phyloP scores from a whole-genome alignment of 2,888 invertebrate species.

The Agelastica alni region DNA sequence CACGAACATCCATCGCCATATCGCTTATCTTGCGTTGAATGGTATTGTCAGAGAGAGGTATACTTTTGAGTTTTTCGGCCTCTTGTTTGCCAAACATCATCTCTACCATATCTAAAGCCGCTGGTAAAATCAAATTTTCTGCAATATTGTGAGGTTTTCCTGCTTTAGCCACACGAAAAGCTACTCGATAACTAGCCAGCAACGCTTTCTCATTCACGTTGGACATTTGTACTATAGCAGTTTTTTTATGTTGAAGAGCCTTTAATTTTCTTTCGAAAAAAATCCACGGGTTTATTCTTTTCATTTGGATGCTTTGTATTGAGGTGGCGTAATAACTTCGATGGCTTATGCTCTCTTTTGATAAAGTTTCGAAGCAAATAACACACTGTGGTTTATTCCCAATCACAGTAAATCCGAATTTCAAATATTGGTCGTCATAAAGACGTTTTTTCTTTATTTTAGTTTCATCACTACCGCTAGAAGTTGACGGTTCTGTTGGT shows the following conservation, averaged over 20 bases:
- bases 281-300: constrained; percentile 10
- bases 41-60: too few relatives aligned
- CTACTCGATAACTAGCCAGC: constrained; percentile 30
- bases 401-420: background rate
- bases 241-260: background rate
- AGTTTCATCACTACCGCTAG: too few relatives aligned
- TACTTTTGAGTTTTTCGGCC: constrained; percentile 41
- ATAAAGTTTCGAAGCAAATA: constrained; percentile 9
- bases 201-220: constrained; percentile 23
- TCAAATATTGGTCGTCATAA: background rate
- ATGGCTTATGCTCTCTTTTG: constrained; percentile 13
- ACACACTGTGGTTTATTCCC: constrained; percentile 14
- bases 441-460: background rate
- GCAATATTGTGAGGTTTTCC: constrained; percentile 37
- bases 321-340: constrained; percentile 11
- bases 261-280: constrained; percentile 9
- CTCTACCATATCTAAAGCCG: constrained; percentile 36
- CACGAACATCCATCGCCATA: constrained; percentile 12
- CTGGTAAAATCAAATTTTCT: constrained; percentile 41
- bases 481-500: too few relatives aligned
- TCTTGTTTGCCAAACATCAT: constrained; percentile 33
- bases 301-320: constrained; percentile 5
- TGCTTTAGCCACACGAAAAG: constrained; percentile 36
- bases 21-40: too few relatives aligned
- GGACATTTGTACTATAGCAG: background rate